A percentile compares a stretch with the other conserved stretches of the same genome.
Conservation (phyloP, 30 jellyfish, hydroid and myxozoan species). For the Hydractinia echinata region DNA sequence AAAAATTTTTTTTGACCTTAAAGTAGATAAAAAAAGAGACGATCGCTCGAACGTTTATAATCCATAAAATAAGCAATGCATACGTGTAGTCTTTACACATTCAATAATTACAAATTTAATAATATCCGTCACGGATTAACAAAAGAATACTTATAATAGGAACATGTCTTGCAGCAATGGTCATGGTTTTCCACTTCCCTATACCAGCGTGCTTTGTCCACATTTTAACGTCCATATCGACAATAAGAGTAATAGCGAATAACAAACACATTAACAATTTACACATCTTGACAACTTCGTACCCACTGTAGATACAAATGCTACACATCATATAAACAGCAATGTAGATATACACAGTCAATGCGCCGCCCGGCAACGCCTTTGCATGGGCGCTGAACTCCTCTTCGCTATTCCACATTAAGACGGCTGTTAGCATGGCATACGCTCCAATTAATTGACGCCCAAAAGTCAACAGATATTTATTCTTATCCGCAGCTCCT, state of each 20-base stretch:
- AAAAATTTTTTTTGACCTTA: no score
- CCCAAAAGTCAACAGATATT: slow-evolving; percentile 62
- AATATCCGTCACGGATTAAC: no score
- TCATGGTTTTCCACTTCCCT: no score
- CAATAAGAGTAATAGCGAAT: slow-evolving; percentile 2
- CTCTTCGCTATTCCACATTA: slow-evolving; percentile 72
- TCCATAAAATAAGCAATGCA: no score
- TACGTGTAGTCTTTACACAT: no score
- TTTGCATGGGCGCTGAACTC: slow-evolving; percentile 47
- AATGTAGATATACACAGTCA: slow-evolving; percentile 38
- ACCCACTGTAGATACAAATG: slow-evolving; percentile 69
- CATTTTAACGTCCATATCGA: not conserved
- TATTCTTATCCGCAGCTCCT: slow-evolving; percentile 41
- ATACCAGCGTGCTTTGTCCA: no score
- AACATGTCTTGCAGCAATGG: no score
- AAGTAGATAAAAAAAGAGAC: no score
- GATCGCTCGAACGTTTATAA: no score
- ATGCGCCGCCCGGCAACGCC: slow-evolving; percentile 68
- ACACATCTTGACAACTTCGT: slow-evolving; percentile 35
- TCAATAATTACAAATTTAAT: no score
- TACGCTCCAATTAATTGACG: slow-evolving; percentile 73
- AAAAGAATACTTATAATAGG: no score
- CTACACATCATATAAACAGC: slow-evolving; percentile 48
- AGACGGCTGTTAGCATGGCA: slow-evolving; percentile 66
- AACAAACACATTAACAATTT: not conserved